Base-by-base conservation (phyloP, 2,888 invertebrate genomes). In the Geotrupes spiniger region DNA sequence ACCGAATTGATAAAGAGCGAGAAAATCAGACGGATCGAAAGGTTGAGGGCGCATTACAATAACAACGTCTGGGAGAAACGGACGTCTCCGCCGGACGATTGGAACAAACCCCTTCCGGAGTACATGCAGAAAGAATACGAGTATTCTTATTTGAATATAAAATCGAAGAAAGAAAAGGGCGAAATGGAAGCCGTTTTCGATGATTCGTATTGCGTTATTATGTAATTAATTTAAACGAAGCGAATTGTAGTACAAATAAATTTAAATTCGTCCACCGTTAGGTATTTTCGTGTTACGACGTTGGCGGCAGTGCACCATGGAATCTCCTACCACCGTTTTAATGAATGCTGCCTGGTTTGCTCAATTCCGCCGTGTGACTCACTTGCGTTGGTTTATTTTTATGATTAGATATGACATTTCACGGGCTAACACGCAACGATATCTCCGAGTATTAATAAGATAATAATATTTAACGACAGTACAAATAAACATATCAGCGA, bases 1-100 rank as follows among this genome's bases (percentile, higher is more conserved):
- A 72, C 78, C 51, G 76, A 80, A 9, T 57, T 94, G 45, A 76
- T 93, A 37, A 71, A 78, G 41, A 89, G 87, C 71, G 93, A 93
- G 75, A 80, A 77, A 60, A 65, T 69, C 4, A 76, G 90, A 38
- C 78, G 87, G 49, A 58, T 76, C 21, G 71, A 75, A 36, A 77
- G 94, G 54, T 68, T 92, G 42, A 68, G 70, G 46, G 78, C 81
- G 0, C 90, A 92, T 69, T 82, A 80, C 57, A 72, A 66, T 42
- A 95, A 95, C 70, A 77, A 87, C 66, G 78, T 84, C 1, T 95
- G 95, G 95, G 78, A 83, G 61, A 86, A 81, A 66, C 74, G 95
- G 33, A 77, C 76, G 4, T 63, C 74, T 26, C 92, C 94, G 0
- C 93, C 94, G 0, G 73, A 76, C 42, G 84, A 91, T 69, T 95